Conservation (phyloP, 1,140 invertebrate genomes). For the Heterodera schachtii region DNA sequence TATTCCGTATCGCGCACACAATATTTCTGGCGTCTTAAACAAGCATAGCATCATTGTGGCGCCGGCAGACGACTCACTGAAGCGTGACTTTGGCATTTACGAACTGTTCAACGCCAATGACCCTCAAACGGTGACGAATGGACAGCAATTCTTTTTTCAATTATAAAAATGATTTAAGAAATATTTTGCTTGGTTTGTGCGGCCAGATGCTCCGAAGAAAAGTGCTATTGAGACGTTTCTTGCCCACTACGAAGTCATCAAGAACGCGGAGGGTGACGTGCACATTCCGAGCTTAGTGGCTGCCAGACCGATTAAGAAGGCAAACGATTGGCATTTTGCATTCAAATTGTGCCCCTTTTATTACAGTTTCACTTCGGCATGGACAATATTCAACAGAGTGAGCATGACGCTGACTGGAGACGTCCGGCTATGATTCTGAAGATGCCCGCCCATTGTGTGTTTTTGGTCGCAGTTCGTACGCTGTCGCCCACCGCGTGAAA, state of each 20-base stretch:
- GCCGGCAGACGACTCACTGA: constrained; percentile 6
- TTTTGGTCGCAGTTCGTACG: constrained; percentile 5
- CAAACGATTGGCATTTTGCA: no score
- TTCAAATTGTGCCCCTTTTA: no score
- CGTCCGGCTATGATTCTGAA: constrained; percentile 12
- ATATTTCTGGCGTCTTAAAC: neutral
- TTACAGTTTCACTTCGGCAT: neutral
- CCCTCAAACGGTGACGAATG: neutral
- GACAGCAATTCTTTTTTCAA: neutral
- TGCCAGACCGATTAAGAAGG: constrained; percentile 5
- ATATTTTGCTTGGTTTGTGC: neutral
- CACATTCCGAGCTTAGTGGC: constrained; percentile 1
- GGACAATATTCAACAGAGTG: constrained; percentile 12
- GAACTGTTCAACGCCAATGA: neutral
- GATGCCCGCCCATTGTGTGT: constrained; percentile 13
- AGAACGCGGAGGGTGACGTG: neutral
- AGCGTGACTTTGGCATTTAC: constrained; percentile 12
- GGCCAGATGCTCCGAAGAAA: neutral
- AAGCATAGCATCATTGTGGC: neutral
- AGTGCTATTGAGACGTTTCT: constrained; percentile 3
- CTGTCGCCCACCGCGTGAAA: constrained; percentile 9
- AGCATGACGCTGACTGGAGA: constrained; percentile 20
- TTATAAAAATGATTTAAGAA: neutral
- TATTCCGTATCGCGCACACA: constrained; percentile 9
- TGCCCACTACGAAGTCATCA: neutral